Conservation (phyloP, 2,797 vertebrate species). For the Acrossocheilus fasciatus region DNA sequence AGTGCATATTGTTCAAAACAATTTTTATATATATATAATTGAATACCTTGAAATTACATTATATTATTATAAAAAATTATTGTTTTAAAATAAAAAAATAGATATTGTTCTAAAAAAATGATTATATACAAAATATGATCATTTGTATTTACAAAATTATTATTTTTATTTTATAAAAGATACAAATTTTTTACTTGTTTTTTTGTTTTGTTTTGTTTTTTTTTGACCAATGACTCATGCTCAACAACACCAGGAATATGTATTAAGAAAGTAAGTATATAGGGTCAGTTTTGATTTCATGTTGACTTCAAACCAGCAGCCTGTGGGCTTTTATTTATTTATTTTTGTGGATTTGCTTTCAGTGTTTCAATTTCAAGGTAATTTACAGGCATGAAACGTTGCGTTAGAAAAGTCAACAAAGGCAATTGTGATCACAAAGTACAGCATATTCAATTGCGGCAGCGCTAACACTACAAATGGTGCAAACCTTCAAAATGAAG, state of each 20-base stretch:
- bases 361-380: constrained; percentile 70
- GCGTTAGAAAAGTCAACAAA: constrained; percentile 64
- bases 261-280: neutral
- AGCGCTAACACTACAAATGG: constrained; percentile 44
- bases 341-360: constrained; percentile 60
- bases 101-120: neutral
- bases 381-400: constrained; percentile 66
- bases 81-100: neutral
- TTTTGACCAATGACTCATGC: neutral
- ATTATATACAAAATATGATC: neutral
- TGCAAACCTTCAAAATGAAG: constrained; percentile 59
- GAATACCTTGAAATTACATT: neutral
- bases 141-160: neutral
- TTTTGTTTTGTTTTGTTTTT: neutral
- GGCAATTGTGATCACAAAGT: constrained; percentile 67
- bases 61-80: neutral
- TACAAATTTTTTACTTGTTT: neutral
- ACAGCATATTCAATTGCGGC: constrained; percentile 60
- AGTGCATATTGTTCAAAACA: neutral
- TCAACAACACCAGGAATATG: neutral
- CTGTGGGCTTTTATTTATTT: neutral
- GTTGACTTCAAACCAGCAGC: neutral
- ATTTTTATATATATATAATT: neutral
- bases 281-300: neutral
- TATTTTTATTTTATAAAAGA: too few relatives aligned